Base-by-base conservation (phyloP, 2,888 invertebrate species). In the Zootermopsis nevadensis region DNA sequence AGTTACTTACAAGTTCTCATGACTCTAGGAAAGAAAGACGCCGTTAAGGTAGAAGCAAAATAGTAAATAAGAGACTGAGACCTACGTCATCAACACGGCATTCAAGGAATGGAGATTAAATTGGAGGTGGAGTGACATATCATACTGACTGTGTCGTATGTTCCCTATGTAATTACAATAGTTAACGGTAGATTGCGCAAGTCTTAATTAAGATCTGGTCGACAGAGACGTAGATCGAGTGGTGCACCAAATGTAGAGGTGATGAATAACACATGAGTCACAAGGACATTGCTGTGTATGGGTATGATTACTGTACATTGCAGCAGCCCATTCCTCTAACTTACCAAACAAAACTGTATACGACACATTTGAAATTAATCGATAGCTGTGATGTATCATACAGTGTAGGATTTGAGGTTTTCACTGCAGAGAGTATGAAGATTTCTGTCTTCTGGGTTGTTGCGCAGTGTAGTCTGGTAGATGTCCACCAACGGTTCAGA, bases 31-130 rank as follows among this genome's bases (percentile, higher is more conserved):
- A 48, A 12, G 48, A 48, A 48, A 3, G 48, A 15, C 48, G 48
- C 48, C 19, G 19, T 48, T 48, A 19, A 19, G 19, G 48, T 19
- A 19, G 19, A 19, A 15, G 3, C 42, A 48, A 19, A 48, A 15
- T 27, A 60, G 0, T 27, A 60, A 55, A 60, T 8, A 15, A 27
- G 60, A n/a, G 6, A 22, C 69, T 33, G 22, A 33, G 69, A 33
- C 33, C 2, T 69, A 33, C 24, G 22, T 69, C 30, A 69, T 69
- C 30, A 69, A 7, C 31, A 33, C 22, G 69, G 33, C 33, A 69
- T 69, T 15, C 22, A 31, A 69, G 69, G 69, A 69, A 69, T 69
- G 69, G 33, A 69, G 15, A 69, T 69, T 69, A 69, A 69, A 69
- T 69, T 69, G 33, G 19, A 69, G 69, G 69, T 33, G 33, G 30